Conservation (phyloP, 2,797 vertebrate species). For the Threskiornis aethiopicus region DNA sequence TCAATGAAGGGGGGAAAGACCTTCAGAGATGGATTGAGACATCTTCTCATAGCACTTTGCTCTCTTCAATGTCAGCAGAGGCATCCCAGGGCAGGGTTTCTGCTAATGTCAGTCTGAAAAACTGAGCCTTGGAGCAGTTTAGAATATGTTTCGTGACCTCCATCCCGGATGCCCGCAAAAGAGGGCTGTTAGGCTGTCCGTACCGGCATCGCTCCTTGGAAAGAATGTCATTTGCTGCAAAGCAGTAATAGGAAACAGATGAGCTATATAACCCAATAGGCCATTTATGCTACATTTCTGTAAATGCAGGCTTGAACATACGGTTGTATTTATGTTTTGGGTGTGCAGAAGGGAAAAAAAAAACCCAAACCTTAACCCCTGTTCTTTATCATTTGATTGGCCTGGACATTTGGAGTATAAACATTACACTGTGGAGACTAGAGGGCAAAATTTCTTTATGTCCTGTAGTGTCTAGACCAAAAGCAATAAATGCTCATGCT, state of each 20-base stretch:
- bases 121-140: neutral
- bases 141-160: neutral
- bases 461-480: conserved; percentile 49
- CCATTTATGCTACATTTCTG: conserved; percentile 36
- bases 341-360: neutral
- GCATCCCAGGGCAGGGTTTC: neutral
- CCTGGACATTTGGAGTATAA: conserved; percentile 35
- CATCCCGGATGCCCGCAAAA: neutral
- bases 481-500: conserved; percentile 17
- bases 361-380: neutral
- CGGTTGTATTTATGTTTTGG: conserved; percentile 26
- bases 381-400: conserved; percentile 36
- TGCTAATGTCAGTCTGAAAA: neutral
- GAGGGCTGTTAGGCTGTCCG: neutral
- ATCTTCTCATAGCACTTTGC: neutral
- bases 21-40: neutral
- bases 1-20: fast-evolving
- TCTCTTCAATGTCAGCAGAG: neutral
- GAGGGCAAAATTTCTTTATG: conserved; percentile 28
- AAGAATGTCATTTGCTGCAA: conserved; percentile 16
- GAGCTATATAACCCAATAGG: conserved; percentile 47
- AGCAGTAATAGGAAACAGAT: conserved; percentile 60
- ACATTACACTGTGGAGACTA: neutral
- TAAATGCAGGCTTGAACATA: conserved; percentile 12
- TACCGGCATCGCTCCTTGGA: neutral